Percentiles rank a stretch among this genome's conserved stretches.
phyloP scores from a whole-genome alignment of 2,113 vertebrate species.

The Alouatta palliata region DNA sequence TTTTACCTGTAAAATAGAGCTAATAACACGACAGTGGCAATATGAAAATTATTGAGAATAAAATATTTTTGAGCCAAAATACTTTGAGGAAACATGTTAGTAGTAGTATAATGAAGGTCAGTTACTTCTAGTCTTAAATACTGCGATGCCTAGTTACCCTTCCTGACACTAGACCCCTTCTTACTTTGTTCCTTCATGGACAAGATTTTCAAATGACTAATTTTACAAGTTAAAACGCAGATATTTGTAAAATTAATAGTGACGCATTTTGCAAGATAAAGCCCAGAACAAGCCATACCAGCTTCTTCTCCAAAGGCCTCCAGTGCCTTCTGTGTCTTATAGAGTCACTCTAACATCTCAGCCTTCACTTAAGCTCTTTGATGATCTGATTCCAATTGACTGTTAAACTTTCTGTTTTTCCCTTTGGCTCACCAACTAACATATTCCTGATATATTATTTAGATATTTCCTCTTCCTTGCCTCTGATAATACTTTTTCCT shows the following conservation, averaged over 20 bases:
- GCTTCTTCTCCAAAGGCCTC: background rate
- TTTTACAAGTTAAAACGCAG: no score
- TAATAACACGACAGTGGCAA: background rate
- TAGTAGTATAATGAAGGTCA: background rate
- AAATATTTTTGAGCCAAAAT: background rate
- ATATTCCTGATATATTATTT: background rate
- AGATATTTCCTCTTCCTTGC: background rate
- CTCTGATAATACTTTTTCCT: background rate
- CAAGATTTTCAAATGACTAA: background rate
- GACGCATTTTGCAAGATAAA: background rate
- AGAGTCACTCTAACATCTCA: background rate
- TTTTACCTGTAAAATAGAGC: background rate
- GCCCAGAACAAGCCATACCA: background rate
- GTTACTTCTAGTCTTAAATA: background rate
- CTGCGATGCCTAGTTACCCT: background rate
- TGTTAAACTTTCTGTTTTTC: background rate
- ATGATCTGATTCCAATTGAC: background rate
- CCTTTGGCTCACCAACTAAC: background rate
- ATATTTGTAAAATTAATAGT: no score
- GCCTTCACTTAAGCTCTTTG: no score
- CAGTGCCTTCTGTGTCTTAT: background rate
- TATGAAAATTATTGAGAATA: background rate
- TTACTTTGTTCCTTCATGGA: background rate
- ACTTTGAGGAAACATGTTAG: background rate
- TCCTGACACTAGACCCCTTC: background rate